Percentiles rank a stretch among this genome's conserved stretches.
Conservation (phyloP, 2,113 vertebrate species). For the Podocnemis expansa region DNA sequence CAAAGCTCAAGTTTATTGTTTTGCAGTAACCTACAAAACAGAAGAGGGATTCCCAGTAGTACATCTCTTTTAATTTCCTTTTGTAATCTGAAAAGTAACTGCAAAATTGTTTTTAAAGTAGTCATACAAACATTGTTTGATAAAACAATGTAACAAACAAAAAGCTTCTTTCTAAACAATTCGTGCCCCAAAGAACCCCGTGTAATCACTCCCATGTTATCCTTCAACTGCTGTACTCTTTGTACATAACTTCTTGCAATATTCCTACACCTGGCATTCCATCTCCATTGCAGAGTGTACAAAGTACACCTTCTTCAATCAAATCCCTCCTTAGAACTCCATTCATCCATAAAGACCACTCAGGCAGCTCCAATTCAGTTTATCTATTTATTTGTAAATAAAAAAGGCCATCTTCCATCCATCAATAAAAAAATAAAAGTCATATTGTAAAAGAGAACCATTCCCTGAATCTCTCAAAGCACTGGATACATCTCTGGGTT, state of each 20-base stretch:
- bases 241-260: background rate
- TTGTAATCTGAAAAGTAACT: background rate
- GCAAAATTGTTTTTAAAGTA: fast-evolving
- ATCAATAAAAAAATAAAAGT: background rate
- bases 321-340: background rate
- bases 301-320: background rate
- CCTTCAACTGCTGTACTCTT: background rate
- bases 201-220: background rate
- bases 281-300: background rate
- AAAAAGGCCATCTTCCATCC: background rate
- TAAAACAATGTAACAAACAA: background rate
- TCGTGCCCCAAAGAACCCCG: background rate
- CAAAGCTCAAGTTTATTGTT: background rate
- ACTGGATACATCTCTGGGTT: background rate
- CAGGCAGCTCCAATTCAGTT: background rate
- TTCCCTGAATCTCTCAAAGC: background rate
- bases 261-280: background rate
- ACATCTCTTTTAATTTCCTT: background rate
- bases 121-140: background rate
- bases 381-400: too few species aligned
- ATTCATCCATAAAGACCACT: background rate
- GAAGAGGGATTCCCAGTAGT: background rate
- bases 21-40: background rate
- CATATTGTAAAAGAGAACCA: background rate
- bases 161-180: background rate